A percentile compares a stretch with the other conserved stretches of the same genome.
These are phyloP conservation scores for Zosterops pallidus DNA, from an alignment of 2,113 vertebrate genomes.

Conservation along the genomic window DNA sequence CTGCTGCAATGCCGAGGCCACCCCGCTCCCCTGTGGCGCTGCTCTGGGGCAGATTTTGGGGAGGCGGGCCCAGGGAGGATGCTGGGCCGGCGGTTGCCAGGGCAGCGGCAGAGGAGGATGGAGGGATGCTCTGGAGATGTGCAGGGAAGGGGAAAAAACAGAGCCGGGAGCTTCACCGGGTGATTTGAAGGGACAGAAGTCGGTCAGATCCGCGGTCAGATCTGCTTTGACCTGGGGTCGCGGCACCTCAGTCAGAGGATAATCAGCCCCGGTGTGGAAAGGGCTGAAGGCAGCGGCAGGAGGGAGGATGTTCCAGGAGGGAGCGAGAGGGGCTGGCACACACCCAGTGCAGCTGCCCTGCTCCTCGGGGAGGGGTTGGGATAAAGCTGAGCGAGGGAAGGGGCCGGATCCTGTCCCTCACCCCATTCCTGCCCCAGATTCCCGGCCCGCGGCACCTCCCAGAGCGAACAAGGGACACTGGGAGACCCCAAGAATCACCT, in stretches of 20 bases:
- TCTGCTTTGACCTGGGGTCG: not conserved
- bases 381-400: not conserved
- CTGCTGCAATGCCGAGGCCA: not conserved
- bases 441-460: not conserved
- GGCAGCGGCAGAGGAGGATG: conserved; percentile 77
- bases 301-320: not conserved
- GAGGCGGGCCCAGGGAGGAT: conserved; percentile 18
- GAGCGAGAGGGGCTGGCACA: not conserved
- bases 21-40: not conserved
- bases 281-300: not conserved
- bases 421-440: not conserved
- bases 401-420: not conserved
- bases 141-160: conserved; percentile 70
- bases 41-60: not conserved
- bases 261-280: not conserved
- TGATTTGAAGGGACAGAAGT: conserved; percentile 21
- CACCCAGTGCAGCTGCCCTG: not conserved
- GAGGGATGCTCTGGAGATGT: conserved; percentile 78
- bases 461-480: not conserved
- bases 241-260: not conserved
- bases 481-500: not conserved
- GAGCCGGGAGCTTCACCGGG: not conserved
- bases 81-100: conserved; percentile 69
- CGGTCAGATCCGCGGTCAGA: not conserved
- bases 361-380: not conserved